Conservation (phyloP, 2,888 invertebrate species). For the Galerucella calmariensis region DNA sequence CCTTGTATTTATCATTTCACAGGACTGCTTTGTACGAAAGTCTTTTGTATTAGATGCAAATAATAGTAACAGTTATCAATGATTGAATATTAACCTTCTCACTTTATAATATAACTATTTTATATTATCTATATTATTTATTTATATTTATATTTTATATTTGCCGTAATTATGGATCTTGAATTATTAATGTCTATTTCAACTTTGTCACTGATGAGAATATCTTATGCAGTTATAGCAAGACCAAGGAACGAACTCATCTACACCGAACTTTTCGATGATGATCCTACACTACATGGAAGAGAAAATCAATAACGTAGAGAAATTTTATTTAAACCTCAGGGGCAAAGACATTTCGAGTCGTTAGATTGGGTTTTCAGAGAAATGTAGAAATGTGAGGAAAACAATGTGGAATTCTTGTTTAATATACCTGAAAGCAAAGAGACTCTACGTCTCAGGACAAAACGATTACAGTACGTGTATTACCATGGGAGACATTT, state of each 20-base stretch:
- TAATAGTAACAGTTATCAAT: not conserved
- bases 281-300: constrained; percentile 24
- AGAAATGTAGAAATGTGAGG: constrained; percentile 30
- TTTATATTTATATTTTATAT: no score
- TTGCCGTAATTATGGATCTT: no score
- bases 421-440: constrained; percentile 32
- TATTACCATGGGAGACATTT: constrained; percentile 30
- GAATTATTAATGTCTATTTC: not conserved
- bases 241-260: not conserved
- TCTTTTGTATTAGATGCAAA: not conserved
- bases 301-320: constrained; percentile 30
- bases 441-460: constrained; percentile 24
- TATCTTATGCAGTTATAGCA: not conserved
- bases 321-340: constrained; percentile 32
- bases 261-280: constrained; percentile 10
- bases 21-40: constrained; percentile 14
- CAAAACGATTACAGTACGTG: constrained; percentile 31
- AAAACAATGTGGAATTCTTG: constrained; percentile 34
- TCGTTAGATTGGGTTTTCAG: constrained; percentile 31
- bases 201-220: not conserved
- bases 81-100: not conserved
- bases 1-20: constrained; percentile 25
- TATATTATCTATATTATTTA: no score
- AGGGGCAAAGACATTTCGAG: constrained; percentile 32
- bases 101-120: no score